These are phyloP conservation scores for Anolis apletophallus DNA, from an alignment of 2,797 vertebrate species.

Conservation along the genomic window DNA sequence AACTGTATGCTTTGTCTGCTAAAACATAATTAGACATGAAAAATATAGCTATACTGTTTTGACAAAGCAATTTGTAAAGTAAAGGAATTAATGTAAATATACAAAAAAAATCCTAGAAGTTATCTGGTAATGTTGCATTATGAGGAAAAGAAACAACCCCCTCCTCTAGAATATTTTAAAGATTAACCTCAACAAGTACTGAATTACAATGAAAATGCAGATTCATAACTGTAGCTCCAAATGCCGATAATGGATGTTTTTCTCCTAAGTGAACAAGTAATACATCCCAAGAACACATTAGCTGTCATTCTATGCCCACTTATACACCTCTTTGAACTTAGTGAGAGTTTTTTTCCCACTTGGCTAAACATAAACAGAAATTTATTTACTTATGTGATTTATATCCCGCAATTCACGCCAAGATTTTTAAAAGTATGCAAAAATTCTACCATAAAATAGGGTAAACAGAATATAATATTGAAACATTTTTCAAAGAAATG, in stretches of 20 bases:
- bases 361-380: not conserved
- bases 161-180: not conserved
- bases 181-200: not conserved
- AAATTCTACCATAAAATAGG: no score
- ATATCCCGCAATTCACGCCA: no score
- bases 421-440: no score
- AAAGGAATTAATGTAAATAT: not conserved
- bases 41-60: not conserved
- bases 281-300: not conserved
- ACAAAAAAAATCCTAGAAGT: not conserved
- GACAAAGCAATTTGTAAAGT: not conserved
- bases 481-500: no score
- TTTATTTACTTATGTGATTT: not conserved
- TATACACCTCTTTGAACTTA: not conserved
- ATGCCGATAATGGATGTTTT: not conserved
- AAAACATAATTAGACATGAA: not conserved
- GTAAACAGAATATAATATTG: no score
- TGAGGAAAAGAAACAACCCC: not conserved
- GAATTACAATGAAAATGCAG: not conserved
- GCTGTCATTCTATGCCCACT: not conserved
- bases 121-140: not conserved
- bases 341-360: not conserved
- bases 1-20: not conserved
- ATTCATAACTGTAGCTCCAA: conserved; percentile 12
- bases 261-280: not conserved